Conservation (phyloP, 1,140 invertebrate genomes). For the Dendrolimus kikuchii region DNA sequence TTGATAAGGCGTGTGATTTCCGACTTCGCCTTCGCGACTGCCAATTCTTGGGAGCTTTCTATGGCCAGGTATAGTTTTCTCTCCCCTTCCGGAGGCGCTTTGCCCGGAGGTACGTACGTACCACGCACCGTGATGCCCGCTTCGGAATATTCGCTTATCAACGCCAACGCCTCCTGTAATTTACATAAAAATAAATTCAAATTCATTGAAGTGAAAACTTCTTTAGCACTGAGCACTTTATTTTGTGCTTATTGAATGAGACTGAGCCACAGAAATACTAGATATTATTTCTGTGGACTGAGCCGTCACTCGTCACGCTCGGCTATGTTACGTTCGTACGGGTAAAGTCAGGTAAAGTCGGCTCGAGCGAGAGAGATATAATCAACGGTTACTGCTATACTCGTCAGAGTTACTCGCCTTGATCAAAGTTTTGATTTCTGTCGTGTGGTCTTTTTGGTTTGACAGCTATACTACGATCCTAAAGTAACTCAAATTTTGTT, state of each 20-base stretch:
- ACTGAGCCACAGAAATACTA: too few relatives aligned
- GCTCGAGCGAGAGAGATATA: too few relatives aligned
- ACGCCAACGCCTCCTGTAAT: conserved; percentile 92
- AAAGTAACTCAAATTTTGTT: too few relatives aligned
- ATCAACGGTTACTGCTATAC: too few relatives aligned
- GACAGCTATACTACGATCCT: too few relatives aligned
- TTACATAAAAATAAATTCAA: conserved; percentile 6
- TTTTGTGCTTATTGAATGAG: not conserved
- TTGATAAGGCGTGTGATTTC: conserved; percentile 98
- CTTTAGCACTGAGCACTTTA: not conserved
- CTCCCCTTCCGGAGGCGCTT: conserved; percentile 93
- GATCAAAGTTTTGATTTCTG: too few relatives aligned
- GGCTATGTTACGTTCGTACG: too few relatives aligned
- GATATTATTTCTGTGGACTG: too few relatives aligned
- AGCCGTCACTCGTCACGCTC: too few relatives aligned
- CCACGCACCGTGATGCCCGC: conserved; percentile 98
- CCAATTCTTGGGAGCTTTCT: conserved; percentile 97
- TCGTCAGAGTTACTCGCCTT: too few relatives aligned
- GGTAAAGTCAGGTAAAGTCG: too few relatives aligned
- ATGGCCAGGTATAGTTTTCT: conserved; percentile 98
- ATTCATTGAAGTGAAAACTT: not conserved
- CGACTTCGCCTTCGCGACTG: conserved; percentile 97
- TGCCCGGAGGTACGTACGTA: conserved; percentile 95
- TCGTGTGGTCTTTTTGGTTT: too few relatives aligned
- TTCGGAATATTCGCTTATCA: conserved; percentile 99